A percentile compares a stretch with the other conserved stretches of the same genome.
Conservation (phyloP, 1,140 invertebrate species). For the Hermetia illucens region DNA sequence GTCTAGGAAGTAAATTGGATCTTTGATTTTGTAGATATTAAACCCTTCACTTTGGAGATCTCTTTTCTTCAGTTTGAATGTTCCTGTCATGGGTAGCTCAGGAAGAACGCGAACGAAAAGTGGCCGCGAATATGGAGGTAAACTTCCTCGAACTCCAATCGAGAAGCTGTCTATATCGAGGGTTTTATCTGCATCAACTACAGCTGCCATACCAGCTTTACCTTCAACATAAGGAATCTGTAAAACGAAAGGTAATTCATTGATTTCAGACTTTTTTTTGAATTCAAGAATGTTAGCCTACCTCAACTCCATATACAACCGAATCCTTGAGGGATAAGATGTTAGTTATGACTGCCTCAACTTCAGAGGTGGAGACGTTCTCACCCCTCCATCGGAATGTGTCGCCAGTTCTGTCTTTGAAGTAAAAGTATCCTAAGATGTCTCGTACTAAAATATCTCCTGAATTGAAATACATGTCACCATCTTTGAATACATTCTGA, state of each 20-base stretch:
- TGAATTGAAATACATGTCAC: constrained; percentile 84
- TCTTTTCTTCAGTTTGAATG: constrained; percentile 82
- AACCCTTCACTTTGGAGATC: constrained; percentile 70
- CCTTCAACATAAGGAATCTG: constrained; percentile 75
- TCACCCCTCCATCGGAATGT: constrained; percentile 93
- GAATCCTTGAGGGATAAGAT: constrained; percentile 56
- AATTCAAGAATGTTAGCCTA: constrained; percentile 30
- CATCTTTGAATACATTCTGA: constrained; percentile 64
- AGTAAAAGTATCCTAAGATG: constrained; percentile 85
- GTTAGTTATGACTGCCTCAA: constrained; percentile 82
- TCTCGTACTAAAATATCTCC: constrained; percentile 88
- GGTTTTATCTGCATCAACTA: constrained; percentile 57
- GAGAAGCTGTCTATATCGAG: constrained; percentile 51
- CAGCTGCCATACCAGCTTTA: constrained; percentile 88
- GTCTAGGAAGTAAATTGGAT: constrained; percentile 60
- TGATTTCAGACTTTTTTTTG: background rate
- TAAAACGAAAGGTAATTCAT: constrained; percentile 8
- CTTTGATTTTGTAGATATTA: constrained; percentile 43
- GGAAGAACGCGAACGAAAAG: constrained; percentile 75
- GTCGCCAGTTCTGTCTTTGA: constrained; percentile 90
- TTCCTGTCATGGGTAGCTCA: constrained; percentile 71
- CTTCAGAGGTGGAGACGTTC: constrained; percentile 94
- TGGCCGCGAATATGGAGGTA: constrained; percentile 77
- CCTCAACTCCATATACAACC: constrained; percentile 77
- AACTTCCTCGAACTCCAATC: constrained; percentile 43